Percentiles rank a stretch among this genome's conserved stretches.
Conservation (phyloP, 2,797 vertebrate species). For the Geotria australis region DNA sequence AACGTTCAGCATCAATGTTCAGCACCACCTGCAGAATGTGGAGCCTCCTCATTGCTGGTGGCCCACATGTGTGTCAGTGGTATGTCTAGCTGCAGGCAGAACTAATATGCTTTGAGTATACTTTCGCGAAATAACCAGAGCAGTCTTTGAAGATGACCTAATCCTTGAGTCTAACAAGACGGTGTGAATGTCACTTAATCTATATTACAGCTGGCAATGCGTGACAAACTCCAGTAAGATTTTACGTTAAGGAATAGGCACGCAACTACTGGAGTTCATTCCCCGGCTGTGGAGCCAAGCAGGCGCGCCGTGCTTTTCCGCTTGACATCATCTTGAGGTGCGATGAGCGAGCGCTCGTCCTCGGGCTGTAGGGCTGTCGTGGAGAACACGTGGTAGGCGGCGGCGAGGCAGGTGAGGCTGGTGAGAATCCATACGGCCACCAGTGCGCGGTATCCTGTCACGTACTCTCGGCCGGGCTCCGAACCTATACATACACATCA, state of each 20-base stretch:
- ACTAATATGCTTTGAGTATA: neutral
- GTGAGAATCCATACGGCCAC: constrained; percentile 68
- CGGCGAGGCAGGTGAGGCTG: constrained; percentile 57
- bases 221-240: neutral
- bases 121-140: neutral
- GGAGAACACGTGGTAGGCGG: constrained; percentile 44
- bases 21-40: neutral
- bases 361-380: constrained; percentile 7
- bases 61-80: too few relatives aligned
- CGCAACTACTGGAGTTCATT: constrained; percentile 2
- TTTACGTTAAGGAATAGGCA: neutral
- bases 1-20: constrained; percentile 1
- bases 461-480: constrained; percentile 26
- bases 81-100: neutral
- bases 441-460: constrained; percentile 39
- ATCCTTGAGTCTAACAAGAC: too few relatives aligned
- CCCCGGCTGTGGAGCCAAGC: constrained; percentile 6
- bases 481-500: constrained; percentile 15
- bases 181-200: too few relatives aligned
- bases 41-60: neutral
- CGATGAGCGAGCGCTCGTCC: too few relatives aligned
- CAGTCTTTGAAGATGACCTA: too few relatives aligned
- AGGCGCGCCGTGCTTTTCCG: constrained; percentile 20
- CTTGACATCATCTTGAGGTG: neutral
- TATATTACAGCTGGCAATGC: neutral